phyloP scores from a whole-genome alignment of 2,113 vertebrate species.

The Thalassoma bifasciatum region DNA sequence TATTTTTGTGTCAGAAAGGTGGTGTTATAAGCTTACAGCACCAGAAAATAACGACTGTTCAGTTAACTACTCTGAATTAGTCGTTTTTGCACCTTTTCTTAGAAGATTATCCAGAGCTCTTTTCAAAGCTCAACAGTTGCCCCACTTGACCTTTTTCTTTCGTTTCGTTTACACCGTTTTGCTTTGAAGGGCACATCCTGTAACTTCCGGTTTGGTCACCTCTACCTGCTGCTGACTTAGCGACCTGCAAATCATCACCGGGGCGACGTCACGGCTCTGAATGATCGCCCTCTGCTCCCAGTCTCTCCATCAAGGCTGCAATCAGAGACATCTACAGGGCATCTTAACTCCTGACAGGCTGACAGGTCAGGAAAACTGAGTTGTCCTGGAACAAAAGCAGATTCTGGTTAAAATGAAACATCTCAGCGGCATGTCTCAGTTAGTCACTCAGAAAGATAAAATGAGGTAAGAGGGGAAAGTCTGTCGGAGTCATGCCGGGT shows the following conservation, averaged over 20 bases:
- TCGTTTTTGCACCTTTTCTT: not conserved
- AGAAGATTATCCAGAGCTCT: no score
- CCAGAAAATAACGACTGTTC: no score
- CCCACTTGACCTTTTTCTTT: no score
- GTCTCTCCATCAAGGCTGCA: slow-evolving; percentile 59
- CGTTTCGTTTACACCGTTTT: not conserved
- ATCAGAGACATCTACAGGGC: slow-evolving; percentile 79
- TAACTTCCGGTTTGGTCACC: slow-evolving; percentile 4
- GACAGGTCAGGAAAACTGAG: slow-evolving; percentile 2
- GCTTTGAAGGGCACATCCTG: slow-evolving; percentile 31
- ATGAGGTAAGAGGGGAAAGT: slow-evolving; percentile 15
- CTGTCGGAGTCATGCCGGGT: slow-evolving; percentile 35
- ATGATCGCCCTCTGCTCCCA: slow-evolving; percentile 74
- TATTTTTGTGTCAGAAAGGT: no score
- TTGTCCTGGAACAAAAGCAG: slow-evolving; percentile 37
- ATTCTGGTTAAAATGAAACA: not conserved
- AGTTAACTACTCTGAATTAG: no score
- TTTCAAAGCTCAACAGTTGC: not conserved
- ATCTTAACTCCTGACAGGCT: slow-evolving; percentile 46
- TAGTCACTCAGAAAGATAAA: not conserved
- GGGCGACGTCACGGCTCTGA: slow-evolving; percentile 84
- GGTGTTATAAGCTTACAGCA: no score
- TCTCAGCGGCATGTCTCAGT: slow-evolving; percentile 7
- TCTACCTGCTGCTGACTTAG: slow-evolving; percentile 30
- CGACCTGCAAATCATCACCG: slow-evolving; percentile 81